A percentile compares a stretch with the other conserved stretches of the same genome.
These are phyloP conservation scores for Parnassius smintheus DNA, from an alignment of 2,888 invertebrate genomes.

Conservation along the genomic window DNA sequence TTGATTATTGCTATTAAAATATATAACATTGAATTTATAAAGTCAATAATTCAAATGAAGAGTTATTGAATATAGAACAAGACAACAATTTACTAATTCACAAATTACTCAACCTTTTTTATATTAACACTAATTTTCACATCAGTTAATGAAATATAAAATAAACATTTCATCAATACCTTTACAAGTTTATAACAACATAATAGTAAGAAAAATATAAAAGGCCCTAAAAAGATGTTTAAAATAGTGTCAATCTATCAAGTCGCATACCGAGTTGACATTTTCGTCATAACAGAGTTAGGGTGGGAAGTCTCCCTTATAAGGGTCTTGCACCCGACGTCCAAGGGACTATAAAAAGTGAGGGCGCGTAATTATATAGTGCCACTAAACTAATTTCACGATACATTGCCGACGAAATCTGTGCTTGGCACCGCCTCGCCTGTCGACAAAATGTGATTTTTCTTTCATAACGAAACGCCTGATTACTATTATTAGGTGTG, in stretches of 20 bases:
- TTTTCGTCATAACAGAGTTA: constrained; percentile 74
- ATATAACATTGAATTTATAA: too few species aligned
- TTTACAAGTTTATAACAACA: constrained; percentile 34
- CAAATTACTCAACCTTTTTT: not conserved
- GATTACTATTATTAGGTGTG: constrained; percentile 77
- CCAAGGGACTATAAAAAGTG: constrained; percentile 71
- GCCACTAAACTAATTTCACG: constrained; percentile 81
- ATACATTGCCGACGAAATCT: constrained; percentile 80
- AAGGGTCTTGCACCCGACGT: constrained; percentile 37
- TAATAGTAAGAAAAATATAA: constrained; percentile 42
- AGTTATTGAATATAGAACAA: too few species aligned
- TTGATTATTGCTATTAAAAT: too few species aligned
- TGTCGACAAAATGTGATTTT: constrained; percentile 70
- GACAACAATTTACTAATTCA: too few species aligned
- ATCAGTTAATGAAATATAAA: not conserved
- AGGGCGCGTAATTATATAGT: constrained; percentile 80
- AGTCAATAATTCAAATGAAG: too few species aligned
- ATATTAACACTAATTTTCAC: not conserved
- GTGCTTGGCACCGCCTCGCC: constrained; percentile 77
- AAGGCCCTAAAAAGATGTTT: constrained; percentile 50
- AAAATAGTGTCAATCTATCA: constrained; percentile 80
- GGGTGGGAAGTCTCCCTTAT: constrained; percentile 48
- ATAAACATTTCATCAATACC: constrained; percentile 3
- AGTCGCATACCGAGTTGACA: constrained; percentile 76
- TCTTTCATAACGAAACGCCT: constrained; percentile 65